phyloP scores from a whole-genome alignment of 2,888 invertebrate species.

The Tipula confusa region DNA sequence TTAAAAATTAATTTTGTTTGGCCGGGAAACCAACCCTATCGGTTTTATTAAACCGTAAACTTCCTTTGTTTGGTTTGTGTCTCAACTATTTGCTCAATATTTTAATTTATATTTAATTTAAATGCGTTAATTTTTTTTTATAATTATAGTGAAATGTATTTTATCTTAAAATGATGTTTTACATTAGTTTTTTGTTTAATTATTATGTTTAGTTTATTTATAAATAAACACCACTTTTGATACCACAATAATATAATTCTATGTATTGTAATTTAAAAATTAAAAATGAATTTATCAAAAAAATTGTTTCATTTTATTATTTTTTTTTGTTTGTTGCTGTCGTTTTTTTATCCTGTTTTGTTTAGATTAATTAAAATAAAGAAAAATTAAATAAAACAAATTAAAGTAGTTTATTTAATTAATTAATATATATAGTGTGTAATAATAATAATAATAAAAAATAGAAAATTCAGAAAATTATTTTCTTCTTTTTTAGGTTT shows the following conservation, averaged over 20 bases:
- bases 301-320: not conserved
- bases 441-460: not conserved
- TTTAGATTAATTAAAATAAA: not conserved
- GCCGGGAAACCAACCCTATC: too few relatives aligned
- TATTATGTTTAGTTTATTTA: not conserved
- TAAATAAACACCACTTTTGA: not conserved
- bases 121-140: not conserved
- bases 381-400: not conserved
- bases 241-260: not conserved
- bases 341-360: not conserved
- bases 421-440: not conserved
- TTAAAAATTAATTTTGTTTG: too few relatives aligned
- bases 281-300: conserved; percentile 15
- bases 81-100: not conserved
- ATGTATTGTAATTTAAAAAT: not conserved
- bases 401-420: conserved; percentile 12
- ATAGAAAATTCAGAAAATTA: not conserved
- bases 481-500: not conserved
- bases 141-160: conserved; percentile 4
- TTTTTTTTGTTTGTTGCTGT: not conserved
- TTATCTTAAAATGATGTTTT: not conserved
- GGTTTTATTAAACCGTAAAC: not conserved
- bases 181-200: not conserved
- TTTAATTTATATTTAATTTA: not conserved
- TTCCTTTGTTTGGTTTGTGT: not conserved